Evolutionary conservation across 2,888 invertebrate species (phyloP).

Genomic region (Smittia aterrima): DNA sequence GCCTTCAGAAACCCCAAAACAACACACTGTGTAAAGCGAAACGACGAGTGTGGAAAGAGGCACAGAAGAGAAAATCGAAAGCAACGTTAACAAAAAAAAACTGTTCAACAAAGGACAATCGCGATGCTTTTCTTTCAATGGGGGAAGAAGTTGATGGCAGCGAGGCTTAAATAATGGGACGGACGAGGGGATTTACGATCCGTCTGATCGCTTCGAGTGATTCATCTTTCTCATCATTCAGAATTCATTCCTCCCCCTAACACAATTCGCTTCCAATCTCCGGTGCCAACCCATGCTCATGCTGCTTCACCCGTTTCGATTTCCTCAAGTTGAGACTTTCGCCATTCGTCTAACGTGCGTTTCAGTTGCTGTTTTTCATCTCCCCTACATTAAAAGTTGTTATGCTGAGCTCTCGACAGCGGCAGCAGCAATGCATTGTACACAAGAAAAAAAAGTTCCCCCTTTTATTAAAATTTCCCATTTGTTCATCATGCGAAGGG

Average conservation of each 20-base stretch:
- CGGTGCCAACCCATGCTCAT: constrained; percentile 9
- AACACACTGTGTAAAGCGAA: background rate
- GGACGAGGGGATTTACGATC: background rate
- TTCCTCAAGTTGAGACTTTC: background rate
- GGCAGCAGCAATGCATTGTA: background rate
- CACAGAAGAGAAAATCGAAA: background rate
- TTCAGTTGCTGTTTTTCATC: constrained; percentile 24
- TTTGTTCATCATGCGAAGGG: constrained; percentile 19
- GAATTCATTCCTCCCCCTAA: constrained; percentile 14
- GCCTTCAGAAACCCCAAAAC: constrained; percentile 17
- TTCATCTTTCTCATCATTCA: background rate
- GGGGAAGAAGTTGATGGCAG: constrained; percentile 6
- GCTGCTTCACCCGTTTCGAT: background rate
- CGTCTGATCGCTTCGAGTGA: background rate
- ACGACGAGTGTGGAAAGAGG: background rate
- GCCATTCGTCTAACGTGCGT: background rate
- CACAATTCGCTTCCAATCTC: background rate
- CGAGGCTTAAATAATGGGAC: background rate
- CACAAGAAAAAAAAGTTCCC: constrained; percentile 17
- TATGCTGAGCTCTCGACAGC: constrained; percentile 16
- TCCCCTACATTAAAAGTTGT: constrained; percentile 23
- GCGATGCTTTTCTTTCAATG: background rate
- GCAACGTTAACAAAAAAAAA: background rate
- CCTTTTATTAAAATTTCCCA: constrained; percentile 32
- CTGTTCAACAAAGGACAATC: background rate